Percentiles rank a stretch among this genome's conserved stretches.
Conservation (phyloP, 2,888 invertebrate species). For the Campoplex capitator region DNA sequence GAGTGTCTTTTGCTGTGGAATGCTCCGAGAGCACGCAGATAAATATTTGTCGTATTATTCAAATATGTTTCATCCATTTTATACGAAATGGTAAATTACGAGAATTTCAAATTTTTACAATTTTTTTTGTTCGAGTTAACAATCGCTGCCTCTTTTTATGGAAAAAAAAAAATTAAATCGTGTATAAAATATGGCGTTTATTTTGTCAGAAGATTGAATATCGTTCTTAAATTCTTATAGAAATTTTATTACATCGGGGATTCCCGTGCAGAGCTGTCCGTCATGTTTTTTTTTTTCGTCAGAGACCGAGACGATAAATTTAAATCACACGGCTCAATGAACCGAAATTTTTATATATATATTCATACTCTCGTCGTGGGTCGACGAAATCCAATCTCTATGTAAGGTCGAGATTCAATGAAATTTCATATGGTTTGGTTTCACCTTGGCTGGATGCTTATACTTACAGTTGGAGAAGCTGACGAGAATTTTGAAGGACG, state of each 20-base stretch:
- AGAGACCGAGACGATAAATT: neutral
- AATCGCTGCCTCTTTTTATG: no score
- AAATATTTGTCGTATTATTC: no score
- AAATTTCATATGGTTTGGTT: constrained; percentile 1
- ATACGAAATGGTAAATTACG: no score
- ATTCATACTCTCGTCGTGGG: neutral
- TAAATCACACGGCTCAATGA: neutral
- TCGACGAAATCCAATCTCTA: neutral
- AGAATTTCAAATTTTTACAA: no score
- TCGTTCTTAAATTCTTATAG: neutral
- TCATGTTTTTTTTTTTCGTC: neutral
- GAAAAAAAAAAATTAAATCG: no score
- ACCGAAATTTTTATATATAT: neutral
- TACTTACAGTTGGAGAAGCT: neutral
- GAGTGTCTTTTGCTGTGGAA: neutral
- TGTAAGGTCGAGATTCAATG: neutral
- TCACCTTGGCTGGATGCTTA: neutral
- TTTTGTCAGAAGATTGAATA: no score
- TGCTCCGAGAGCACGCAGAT: no score
- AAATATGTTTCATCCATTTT: no score
- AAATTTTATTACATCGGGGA: neutral
- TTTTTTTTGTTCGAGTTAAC: no score
- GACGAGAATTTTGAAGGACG: neutral
- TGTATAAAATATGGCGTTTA: no score
- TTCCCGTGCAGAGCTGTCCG: neutral